Base-by-base conservation (phyloP, 2,888 invertebrate genomes). In the Prosopocoilus inquinatus region DNA sequence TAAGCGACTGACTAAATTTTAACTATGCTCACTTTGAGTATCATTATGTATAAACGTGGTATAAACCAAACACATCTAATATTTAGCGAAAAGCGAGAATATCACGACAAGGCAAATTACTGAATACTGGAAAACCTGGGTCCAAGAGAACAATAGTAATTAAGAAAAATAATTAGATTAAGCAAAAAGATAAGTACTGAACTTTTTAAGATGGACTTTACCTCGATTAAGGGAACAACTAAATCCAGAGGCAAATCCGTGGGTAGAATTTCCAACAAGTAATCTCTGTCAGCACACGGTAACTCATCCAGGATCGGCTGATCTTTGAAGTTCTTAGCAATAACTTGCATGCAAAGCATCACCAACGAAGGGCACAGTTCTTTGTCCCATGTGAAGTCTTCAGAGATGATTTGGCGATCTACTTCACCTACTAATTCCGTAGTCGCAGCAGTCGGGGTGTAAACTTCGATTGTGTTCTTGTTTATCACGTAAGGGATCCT, bases 191-290 rank as follows among this genome's bases (percentile, higher is more conserved):
- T n/a, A n/a, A n/a, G n/a, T n/a, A n/a, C n/a, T n/a, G n/a, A n/a
- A n/a, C n/a, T n/a, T n/a, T n/a, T n/a, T n/a, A n/a, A n/a, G n/a
- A n/a, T n/a, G n/a, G 44, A 15, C 2, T 11, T 36, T 67, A 82
- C 83, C 70, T 78, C 76, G 36, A 85, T 82, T 11, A 77, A 63
- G 2, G 81, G 82, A 2, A 85, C 81, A 38, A 81, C 80, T 54
- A 79, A 71, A 56, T 81, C 81, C 36, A 87, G 75, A 1, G 84
- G 83, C 53, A 87, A 79, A 68, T 82, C 78, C 2, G 80, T 78
- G 1, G 86, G 82, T 60, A 83, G 78, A 53, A 84, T 74, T 74
- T 87, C 86, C 71, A 86, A 78, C 1, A 88, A 73, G 52, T 80
- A 75, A 63, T 84, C 80, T 33, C 80, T 71, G 65, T 87, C 86